Conservation (phyloP, 2,113 vertebrate species). For the Sander vitreus region DNA sequence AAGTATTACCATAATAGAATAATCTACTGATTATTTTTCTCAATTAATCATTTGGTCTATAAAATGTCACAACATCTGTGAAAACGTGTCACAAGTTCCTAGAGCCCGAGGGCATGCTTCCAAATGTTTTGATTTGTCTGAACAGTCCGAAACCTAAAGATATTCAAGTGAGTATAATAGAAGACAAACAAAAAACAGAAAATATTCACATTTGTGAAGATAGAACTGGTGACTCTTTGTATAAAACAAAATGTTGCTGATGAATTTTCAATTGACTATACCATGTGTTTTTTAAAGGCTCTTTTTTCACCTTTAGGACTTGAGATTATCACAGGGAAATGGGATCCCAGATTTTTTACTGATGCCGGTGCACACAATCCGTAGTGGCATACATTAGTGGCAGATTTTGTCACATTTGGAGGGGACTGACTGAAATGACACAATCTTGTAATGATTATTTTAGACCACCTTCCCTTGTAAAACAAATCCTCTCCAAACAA, state of each 20-base stretch:
- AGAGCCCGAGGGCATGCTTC: background rate
- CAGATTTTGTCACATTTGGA: background rate
- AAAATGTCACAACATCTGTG: background rate
- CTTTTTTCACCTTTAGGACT: background rate
- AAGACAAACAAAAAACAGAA: background rate
- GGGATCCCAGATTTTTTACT: background rate
- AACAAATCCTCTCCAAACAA: slow-evolving; percentile 16
- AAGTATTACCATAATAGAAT: background rate
- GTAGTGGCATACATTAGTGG: background rate
- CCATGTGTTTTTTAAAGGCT: background rate
- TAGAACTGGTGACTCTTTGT: background rate
- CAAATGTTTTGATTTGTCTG: background rate
- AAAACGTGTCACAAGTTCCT: background rate
- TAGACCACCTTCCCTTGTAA: slow-evolving; percentile 33
- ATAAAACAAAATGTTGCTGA: background rate
- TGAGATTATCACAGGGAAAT: background rate
- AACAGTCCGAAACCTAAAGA: background rate
- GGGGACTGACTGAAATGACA: slow-evolving; percentile 19
- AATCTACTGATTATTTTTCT: background rate
- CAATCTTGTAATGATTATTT: slow-evolving; percentile 8
- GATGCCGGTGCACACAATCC: background rate
- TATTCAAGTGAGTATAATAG: background rate
- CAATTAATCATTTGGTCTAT: background rate
- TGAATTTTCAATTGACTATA: background rate
- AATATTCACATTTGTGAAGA: too few relatives aligned